Evolutionary conservation across 2,797 vertebrate species (phyloP).

Genomic region (Halcyon leucocephala): DNA sequence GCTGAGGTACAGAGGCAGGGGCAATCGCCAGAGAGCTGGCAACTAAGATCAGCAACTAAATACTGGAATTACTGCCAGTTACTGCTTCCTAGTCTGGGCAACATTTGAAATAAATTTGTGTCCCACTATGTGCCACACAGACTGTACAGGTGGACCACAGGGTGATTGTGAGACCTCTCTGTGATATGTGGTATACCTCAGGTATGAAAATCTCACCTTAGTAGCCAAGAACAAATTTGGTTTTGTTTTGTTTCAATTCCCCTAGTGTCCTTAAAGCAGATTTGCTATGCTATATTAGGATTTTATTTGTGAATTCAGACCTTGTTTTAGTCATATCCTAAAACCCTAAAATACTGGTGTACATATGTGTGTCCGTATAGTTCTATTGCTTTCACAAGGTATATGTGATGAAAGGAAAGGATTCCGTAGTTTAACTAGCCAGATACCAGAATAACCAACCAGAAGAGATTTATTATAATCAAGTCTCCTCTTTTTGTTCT

Average conservation of each 20-base stretch:
- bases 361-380: not conserved
- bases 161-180: not conserved
- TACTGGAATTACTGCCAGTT: not conserved
- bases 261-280: not conserved
- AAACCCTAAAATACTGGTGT: not conserved
- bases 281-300: not conserved
- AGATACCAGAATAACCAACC: not conserved
- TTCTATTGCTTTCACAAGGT: not conserved
- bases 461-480: not conserved
- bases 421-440: not conserved
- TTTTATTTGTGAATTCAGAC: not conserved
- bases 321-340: not conserved
- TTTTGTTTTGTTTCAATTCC: not conserved
- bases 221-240: not conserved
- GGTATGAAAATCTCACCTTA: not conserved
- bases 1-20: not conserved
- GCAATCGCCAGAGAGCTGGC: not conserved
- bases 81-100: not conserved
- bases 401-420: not conserved
- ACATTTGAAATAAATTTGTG: not conserved
- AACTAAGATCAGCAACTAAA: constrained; percentile 3
- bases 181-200: not conserved
- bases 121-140: not conserved
- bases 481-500: not conserved
- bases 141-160: not conserved